phyloP scores from a whole-genome alignment of 2,888 invertebrate genomes.

The Xestobium rufovillosum region DNA sequence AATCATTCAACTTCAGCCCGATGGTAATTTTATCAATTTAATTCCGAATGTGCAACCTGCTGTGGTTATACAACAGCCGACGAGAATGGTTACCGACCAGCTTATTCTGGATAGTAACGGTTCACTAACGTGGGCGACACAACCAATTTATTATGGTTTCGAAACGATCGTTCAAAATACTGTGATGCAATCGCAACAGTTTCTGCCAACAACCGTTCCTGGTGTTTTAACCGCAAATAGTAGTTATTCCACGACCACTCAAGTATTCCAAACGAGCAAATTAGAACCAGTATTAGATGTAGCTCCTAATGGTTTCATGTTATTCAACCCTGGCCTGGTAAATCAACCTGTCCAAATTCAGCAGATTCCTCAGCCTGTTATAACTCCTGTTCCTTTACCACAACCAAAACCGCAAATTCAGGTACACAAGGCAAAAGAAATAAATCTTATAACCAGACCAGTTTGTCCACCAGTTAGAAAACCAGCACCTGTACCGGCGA shows the following conservation, averaged over 20 bases:
- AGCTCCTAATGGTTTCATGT: conserved; percentile 59
- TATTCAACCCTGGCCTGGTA: conserved; percentile 56
- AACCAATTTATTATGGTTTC: conserved; percentile 74
- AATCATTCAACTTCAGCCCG: conserved; percentile 46
- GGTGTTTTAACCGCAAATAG: conserved; percentile 74
- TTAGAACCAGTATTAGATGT: conserved; percentile 74
- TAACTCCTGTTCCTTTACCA: conserved; percentile 7
- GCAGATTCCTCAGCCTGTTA: conserved; percentile 23
- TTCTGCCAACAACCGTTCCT: conserved; percentile 72
- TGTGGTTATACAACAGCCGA: conserved; percentile 38
- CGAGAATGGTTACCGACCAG: conserved; percentile 36
- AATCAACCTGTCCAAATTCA: conserved; percentile 28
- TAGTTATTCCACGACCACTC: conserved; percentile 77
- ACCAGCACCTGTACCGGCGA: conserved; percentile 19
- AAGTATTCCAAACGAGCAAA: conserved; percentile 79
- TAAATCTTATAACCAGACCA: neutral
- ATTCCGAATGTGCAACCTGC: conserved; percentile 38
- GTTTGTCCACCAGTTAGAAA: conserved; percentile 11
- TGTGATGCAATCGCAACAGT: conserved; percentile 83
- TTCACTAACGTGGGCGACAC: conserved; percentile 47
- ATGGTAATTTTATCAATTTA: conserved; percentile 38
- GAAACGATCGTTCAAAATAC: conserved; percentile 84
- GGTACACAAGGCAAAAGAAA: conserved; percentile 4
- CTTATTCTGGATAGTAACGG: conserved; percentile 40
- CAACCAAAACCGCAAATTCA: conserved; percentile 22